Percentiles rank a stretch among this genome's conserved stretches.
phyloP scores from a whole-genome alignment of 1,140 invertebrate species.

The Drosophila grimshawi region DNA sequence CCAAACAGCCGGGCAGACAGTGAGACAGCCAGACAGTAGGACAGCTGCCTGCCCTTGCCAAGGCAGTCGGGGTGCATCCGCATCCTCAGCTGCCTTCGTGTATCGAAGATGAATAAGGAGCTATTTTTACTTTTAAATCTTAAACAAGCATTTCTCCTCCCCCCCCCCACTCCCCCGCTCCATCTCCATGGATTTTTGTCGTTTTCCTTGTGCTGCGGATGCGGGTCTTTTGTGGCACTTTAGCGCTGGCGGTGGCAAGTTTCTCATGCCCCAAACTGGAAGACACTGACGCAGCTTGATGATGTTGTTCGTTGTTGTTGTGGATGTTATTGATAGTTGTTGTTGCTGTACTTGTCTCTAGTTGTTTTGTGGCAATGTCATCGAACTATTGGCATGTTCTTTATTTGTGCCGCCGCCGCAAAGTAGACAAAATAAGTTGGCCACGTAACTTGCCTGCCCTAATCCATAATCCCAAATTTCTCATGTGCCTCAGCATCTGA shows the following conservation, averaged over 20 bases:
- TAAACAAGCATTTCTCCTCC: conserved; percentile 51
- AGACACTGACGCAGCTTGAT: conserved; percentile 48
- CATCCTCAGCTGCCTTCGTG: conserved; percentile 58
- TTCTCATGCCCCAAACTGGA: conserved; percentile 37
- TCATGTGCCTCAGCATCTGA: conserved; percentile 11
- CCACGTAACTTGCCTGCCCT: conserved; percentile 5
- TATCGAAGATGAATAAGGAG: conserved; percentile 81
- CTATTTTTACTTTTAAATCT: conserved; percentile 84
- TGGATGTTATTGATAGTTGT: conserved; percentile 6
- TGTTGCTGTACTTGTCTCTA: conserved; percentile 41
- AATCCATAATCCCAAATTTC: conserved; percentile 42
- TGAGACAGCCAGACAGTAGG: background rate
- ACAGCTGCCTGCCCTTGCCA: background rate
- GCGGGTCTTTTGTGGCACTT: conserved; percentile 55
- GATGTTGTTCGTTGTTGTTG: conserved; percentile 44
- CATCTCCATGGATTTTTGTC: conserved; percentile 23
- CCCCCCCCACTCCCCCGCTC: background rate
- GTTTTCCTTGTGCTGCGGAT: conserved; percentile 35
- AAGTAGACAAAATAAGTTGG: conserved; percentile 27
- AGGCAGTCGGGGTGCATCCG: conserved; percentile 36
- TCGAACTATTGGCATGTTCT: conserved; percentile 73
- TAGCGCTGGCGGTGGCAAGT: conserved; percentile 46
- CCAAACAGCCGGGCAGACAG: background rate
- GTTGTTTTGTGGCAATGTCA: conserved; percentile 67
- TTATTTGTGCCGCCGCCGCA: conserved; percentile 27